Conservation (phyloP, 2,888 invertebrate genomes). For the Acleris laterana region DNA sequence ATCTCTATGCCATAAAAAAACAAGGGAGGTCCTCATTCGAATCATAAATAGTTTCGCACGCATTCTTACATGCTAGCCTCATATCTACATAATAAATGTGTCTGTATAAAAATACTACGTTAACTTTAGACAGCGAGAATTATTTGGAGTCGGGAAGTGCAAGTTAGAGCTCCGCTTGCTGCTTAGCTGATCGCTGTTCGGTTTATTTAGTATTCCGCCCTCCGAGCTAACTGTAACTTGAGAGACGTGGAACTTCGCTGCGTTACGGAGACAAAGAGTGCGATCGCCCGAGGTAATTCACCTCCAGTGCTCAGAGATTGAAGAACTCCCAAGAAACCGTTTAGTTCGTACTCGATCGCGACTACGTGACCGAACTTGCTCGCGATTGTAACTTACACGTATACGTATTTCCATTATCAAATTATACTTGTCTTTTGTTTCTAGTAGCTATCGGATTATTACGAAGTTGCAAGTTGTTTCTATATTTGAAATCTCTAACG, state of each 20-base stretch:
- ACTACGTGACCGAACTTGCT: constrained; percentile 64
- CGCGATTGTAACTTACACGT: constrained; percentile 47
- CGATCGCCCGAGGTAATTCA: constrained; percentile 45
- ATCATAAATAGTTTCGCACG: not conserved
- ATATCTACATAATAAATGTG: too few species aligned
- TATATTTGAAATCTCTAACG: not conserved
- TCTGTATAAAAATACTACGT: too few species aligned
- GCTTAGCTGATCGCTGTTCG: constrained; percentile 28
- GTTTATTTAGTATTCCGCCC: constrained; percentile 36
- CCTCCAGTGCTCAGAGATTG: constrained; percentile 45
- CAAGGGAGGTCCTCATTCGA: not conserved
- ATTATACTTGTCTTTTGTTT: constrained; percentile 51
- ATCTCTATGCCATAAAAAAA: too few species aligned
- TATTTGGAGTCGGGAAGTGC: constrained; percentile 1
- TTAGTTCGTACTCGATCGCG: constrained; percentile 59
- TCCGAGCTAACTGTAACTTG: constrained; percentile 24
- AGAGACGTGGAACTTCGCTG: constrained; percentile 28
- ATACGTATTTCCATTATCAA: constrained; percentile 48
- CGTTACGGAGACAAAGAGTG: constrained; percentile 44
- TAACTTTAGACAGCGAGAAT: too few species aligned
- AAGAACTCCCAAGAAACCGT: constrained; percentile 52
- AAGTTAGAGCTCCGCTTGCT: constrained; percentile 17
- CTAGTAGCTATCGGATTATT: constrained; percentile 24
- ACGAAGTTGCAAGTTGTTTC: constrained; percentile 1
- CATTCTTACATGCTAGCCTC: too few species aligned